Evolutionary conservation across 2,113 vertebrate genomes (phyloP).

Genomic region (Tragelaphus imberbis): DNA sequence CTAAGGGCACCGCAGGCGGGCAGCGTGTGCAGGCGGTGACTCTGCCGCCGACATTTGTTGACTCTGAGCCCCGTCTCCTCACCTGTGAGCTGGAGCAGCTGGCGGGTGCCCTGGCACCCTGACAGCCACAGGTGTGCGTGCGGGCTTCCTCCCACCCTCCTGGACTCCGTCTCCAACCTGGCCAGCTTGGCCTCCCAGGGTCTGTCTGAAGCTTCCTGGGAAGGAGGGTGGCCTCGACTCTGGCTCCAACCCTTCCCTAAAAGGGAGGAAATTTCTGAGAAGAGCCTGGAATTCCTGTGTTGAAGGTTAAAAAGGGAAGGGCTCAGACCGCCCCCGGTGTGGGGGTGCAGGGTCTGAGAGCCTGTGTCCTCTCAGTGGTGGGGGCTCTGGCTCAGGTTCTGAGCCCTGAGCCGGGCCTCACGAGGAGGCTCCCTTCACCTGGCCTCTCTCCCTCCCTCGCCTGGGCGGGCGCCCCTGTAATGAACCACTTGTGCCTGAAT

Average conservation of each 20-base stretch:
- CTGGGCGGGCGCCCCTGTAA: background rate
- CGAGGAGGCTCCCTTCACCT: background rate
- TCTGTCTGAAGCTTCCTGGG: background rate
- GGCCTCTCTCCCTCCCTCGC: background rate
- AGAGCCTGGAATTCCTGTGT: background rate
- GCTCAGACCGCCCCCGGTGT: background rate
- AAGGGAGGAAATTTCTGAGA: background rate
- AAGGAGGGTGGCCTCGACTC: background rate
- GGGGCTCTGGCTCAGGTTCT: background rate
- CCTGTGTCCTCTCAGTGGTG: background rate
- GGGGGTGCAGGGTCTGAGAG: background rate
- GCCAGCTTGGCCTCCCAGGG: background rate
- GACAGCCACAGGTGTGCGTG: background rate
- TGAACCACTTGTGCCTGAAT: background rate
- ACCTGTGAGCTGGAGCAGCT: background rate
- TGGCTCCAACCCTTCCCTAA: background rate
- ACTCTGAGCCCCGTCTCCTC: background rate
- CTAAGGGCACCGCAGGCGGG: fast-evolving
- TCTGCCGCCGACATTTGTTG: background rate
- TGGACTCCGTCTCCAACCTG: background rate
- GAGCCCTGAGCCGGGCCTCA: background rate
- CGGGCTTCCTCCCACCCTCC: background rate
- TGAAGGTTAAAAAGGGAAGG: background rate
- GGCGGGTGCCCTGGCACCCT: background rate
- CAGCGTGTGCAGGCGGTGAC: background rate